These are phyloP conservation scores for Altica lythri DNA, from an alignment of 2,888 invertebrate genomes.

Conservation along the genomic window DNA sequence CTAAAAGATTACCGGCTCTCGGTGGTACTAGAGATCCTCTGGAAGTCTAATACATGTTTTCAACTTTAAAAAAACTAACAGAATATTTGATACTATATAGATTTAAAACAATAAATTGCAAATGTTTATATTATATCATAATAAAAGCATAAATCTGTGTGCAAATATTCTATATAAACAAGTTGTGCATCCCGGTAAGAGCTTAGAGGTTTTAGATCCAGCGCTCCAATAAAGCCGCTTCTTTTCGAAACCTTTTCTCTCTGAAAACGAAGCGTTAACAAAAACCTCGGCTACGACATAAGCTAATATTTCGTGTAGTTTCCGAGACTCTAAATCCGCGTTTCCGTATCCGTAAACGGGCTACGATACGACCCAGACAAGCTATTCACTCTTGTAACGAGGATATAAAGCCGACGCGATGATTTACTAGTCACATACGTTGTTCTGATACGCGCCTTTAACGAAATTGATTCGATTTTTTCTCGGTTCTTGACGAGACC, in stretches of 20 bases:
- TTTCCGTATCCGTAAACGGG: slow-evolving; percentile 33
- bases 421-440: slow-evolving; percentile 35
- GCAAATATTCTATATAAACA: no score
- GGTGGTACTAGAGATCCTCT: no score
- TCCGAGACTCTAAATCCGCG: slow-evolving; percentile 29
- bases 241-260: not conserved
- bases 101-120: no score
- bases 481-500: slow-evolving; percentile 16
- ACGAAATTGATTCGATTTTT: slow-evolving; percentile 44
- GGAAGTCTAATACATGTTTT: no score
- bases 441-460: slow-evolving; percentile 38
- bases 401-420: slow-evolving; percentile 44
- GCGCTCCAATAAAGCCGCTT: not conserved
- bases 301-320: slow-evolving; percentile 28
- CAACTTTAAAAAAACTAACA: no score
- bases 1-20: no score
- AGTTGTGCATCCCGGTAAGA: no score
- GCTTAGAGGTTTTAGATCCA: not conserved
- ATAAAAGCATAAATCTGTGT: no score
- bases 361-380: slow-evolving; percentile 39
- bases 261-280: slow-evolving; percentile 7
- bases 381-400: slow-evolving; percentile 46
- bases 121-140: no score
- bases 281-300: slow-evolving; percentile 12
- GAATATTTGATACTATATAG: no score